Conservation (phyloP, 2,888 invertebrate species). For the Selenia dentaria region DNA sequence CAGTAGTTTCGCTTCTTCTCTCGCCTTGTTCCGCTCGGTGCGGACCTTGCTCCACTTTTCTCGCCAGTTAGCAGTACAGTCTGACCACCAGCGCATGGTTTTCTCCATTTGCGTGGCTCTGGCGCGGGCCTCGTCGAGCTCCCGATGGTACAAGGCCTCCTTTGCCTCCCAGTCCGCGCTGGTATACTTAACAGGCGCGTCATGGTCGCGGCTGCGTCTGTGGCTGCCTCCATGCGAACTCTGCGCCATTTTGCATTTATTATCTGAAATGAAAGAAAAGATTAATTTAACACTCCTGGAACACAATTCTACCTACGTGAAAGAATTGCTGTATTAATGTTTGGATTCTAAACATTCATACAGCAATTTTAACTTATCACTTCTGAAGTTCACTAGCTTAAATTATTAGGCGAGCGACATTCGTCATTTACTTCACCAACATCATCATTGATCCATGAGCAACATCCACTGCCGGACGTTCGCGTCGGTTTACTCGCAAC, state of each 20-base stretch:
- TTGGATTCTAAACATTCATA: too few species aligned
- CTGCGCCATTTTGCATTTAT: conserved; percentile 80
- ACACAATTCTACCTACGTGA: too few species aligned
- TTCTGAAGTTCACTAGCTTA: too few species aligned
- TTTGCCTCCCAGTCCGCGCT: conserved; percentile 92
- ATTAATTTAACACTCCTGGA: too few species aligned
- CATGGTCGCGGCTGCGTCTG: conserved; percentile 85
- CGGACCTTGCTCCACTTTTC: conserved; percentile 98
- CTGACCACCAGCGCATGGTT: conserved; percentile 99
- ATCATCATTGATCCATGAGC: too few species aligned
- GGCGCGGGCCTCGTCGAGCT: conserved; percentile 97
- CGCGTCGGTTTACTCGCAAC: too few species aligned
- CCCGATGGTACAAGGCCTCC: conserved; percentile 88
- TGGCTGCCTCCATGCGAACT: conserved; percentile 89
- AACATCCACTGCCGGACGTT: too few species aligned
- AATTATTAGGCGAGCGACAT: too few species aligned
- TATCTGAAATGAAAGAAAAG: conserved; percentile 36
- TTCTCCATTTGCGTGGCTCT: conserved; percentile 99
- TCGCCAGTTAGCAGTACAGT: conserved; percentile 98
- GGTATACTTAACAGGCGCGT: conserved; percentile 86
- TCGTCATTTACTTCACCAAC: too few species aligned
- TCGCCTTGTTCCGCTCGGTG: conserved; percentile 95
- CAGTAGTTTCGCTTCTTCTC: conserved; percentile 94
- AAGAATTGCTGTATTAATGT: too few species aligned
- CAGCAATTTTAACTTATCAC: too few species aligned